Conservation (phyloP, 2,113 vertebrate genomes). For the Suricata suricatta region DNA sequence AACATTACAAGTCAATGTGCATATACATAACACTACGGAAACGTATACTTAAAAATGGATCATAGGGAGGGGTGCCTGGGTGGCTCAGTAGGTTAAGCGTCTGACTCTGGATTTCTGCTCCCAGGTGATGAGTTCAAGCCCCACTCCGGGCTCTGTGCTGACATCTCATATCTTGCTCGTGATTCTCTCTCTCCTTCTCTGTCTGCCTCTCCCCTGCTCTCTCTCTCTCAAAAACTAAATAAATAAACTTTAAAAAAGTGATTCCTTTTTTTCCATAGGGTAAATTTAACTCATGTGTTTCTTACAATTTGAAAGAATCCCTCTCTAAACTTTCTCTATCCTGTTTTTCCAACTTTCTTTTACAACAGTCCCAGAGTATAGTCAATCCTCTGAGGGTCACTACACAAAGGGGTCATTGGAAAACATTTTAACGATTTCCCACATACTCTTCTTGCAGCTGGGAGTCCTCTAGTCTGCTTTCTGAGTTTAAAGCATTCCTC, state of each 20-base stretch:
- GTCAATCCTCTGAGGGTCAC: background rate
- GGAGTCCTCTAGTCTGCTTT: background rate
- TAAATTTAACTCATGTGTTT: background rate
- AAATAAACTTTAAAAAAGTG: too few species aligned
- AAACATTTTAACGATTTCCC: background rate
- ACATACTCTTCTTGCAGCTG: background rate
- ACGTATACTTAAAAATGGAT: background rate
- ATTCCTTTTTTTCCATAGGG: too few species aligned
- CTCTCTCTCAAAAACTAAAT: too few species aligned
- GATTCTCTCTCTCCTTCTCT: too few species aligned
- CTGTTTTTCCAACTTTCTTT: background rate
- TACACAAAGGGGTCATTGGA: background rate
- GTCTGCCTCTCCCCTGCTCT: too few species aligned
- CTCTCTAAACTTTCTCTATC: background rate
- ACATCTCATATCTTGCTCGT: too few species aligned
- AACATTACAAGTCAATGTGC: background rate
- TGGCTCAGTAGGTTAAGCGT: too few species aligned
- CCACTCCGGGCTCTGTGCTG: too few species aligned
- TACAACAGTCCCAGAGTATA: background rate
- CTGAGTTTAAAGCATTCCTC: background rate
- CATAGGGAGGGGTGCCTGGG: too few species aligned
- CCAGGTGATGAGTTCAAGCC: too few species aligned
- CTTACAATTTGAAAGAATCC: background rate
- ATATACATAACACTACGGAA: background rate
- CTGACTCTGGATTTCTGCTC: too few species aligned